Conservation (phyloP, 2,888 invertebrate species). For the Troides aeacus region DNA sequence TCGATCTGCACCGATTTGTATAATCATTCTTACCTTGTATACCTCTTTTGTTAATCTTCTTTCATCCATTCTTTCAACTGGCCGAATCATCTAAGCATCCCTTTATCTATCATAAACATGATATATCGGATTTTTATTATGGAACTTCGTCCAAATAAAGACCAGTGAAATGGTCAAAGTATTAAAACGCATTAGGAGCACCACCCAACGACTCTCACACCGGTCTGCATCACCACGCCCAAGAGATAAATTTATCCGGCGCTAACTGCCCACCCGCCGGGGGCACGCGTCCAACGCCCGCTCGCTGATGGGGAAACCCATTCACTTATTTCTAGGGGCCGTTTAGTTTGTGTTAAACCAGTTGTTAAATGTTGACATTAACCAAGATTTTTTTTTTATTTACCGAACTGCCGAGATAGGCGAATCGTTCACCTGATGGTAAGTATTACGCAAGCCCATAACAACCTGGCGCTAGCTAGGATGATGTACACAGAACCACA, state of each 20-base stretch:
- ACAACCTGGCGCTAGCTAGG: too few relatives aligned
- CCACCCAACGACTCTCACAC: slow-evolving; percentile 40
- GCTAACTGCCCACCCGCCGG: slow-evolving; percentile 47
- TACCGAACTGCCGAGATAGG: too few relatives aligned
- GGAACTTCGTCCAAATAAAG: neutral
- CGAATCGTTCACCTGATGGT: too few relatives aligned
- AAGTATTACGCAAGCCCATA: too few relatives aligned
- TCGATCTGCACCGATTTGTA: too few relatives aligned
- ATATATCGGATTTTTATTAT: neutral
- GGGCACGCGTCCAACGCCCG: slow-evolving; percentile 37
- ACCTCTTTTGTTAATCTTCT: too few relatives aligned
- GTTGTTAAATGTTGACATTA: neutral
- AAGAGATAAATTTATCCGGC: slow-evolving; percentile 66
- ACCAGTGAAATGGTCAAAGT: slow-evolving; percentile 35
- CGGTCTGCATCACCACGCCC: slow-evolving; percentile 55
- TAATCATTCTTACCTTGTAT: too few relatives aligned
- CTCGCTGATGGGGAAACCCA: neutral
- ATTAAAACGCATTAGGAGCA: slow-evolving; percentile 39
- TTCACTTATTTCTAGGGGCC: neutral
- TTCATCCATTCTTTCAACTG: too few relatives aligned
- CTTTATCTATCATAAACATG: too few relatives aligned
- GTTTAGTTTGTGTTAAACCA: neutral
- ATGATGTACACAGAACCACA: too few relatives aligned
- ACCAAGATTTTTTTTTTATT: neutral
- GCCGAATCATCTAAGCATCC: too few relatives aligned